A percentile compares a stretch with the other conserved stretches of the same genome.
Conservation (phyloP, 2,888 invertebrate species). For the Hoplodrina ambigua region DNA sequence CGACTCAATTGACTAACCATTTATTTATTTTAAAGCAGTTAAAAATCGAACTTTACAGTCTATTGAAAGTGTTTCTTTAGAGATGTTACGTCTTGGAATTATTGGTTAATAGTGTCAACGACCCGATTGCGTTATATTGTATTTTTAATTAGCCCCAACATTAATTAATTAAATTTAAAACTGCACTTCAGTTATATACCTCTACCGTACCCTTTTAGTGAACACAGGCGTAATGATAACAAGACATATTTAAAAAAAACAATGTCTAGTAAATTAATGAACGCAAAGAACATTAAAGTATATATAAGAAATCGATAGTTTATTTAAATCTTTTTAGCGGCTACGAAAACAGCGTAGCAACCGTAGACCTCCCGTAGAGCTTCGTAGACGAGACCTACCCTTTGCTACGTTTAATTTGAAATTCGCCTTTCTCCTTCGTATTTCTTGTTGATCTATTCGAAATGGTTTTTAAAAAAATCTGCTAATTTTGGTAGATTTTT, state of each 20-base stretch:
- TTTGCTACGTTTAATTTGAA: constrained; percentile 39
- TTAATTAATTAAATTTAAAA: too few relatives aligned
- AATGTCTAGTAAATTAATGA: background rate
- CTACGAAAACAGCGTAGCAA: constrained; percentile 61
- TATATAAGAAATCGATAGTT: constrained; percentile 19
- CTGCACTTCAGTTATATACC: too few relatives aligned
- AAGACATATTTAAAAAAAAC: background rate
- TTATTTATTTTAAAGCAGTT: too few relatives aligned
- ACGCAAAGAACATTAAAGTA: background rate
- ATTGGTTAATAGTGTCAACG: too few relatives aligned
- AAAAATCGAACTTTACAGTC: too few relatives aligned
- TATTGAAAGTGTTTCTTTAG: too few relatives aligned
- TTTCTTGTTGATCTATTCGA: background rate
- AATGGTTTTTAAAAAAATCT: background rate
- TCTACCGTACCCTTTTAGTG: background rate
- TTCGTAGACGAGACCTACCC: constrained; percentile 54
- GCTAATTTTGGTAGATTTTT: background rate
- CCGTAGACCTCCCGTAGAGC: constrained; percentile 51
- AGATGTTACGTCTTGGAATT: too few relatives aligned
- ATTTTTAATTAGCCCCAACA: too few relatives aligned
- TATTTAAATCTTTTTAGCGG: constrained; percentile 39
- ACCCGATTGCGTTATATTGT: too few relatives aligned
- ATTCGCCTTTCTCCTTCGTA: constrained; percentile 9
- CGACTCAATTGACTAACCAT: too few relatives aligned
- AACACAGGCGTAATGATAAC: background rate